Conservation (phyloP, 2,797 vertebrate genomes). For the Mycteria americana region DNA sequence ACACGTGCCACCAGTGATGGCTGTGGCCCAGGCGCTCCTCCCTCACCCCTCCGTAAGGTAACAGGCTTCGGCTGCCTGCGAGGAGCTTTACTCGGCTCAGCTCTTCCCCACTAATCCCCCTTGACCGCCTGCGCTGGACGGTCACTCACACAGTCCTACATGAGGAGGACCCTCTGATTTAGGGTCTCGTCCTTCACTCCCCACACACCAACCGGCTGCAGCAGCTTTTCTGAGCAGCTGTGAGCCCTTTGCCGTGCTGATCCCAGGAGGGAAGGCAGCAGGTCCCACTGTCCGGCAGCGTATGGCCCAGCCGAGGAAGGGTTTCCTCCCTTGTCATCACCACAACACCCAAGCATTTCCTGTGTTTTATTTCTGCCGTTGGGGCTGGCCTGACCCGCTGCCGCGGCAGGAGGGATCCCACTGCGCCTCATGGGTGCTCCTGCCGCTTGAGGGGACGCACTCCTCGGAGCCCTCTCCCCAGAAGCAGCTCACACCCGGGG, state of each 20-base stretch:
- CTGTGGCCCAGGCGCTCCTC: too few species aligned
- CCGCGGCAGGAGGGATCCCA: accelerated
- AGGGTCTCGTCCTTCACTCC: accelerated
- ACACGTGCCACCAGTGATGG: accelerated
- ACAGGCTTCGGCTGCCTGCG: accelerated
- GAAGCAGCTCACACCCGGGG: accelerated
- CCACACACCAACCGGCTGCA: accelerated
- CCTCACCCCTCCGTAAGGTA: not conserved
- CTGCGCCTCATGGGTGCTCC: too few species aligned
- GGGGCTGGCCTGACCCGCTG: accelerated
- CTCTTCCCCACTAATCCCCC: not conserved
- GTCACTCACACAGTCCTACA: accelerated
- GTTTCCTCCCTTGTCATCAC: not conserved
- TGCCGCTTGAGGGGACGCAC: accelerated
- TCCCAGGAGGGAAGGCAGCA: not conserved
- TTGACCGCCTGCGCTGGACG: accelerated
- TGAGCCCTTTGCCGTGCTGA: too few species aligned
- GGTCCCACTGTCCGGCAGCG: accelerated
- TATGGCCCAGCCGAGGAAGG: not conserved
- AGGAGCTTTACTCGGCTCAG: not conserved
- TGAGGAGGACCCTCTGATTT: accelerated
- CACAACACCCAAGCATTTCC: not conserved
- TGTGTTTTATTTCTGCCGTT: accelerated
- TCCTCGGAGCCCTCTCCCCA: not conserved
- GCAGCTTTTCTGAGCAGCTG: too few species aligned